A percentile compares a stretch with the other conserved stretches of the same genome.
Evolutionary conservation across 1,140 invertebrate species (phyloP).

Genomic region (Lycorma delicatula): DNA sequence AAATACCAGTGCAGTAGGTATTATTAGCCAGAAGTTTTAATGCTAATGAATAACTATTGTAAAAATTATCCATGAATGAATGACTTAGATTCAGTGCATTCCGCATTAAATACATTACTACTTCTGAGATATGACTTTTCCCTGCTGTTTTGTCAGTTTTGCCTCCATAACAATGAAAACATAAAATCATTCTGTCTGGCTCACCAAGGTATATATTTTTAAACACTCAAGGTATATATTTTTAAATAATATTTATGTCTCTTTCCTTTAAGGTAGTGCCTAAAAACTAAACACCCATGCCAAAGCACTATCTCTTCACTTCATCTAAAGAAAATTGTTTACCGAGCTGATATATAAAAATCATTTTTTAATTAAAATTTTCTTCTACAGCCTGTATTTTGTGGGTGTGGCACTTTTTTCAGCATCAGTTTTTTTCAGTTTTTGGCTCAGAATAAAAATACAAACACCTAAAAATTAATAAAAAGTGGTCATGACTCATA

Average conservation of each 20-base stretch:
- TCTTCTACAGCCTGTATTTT: too few relatives aligned
- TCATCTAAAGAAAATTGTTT: too few relatives aligned
- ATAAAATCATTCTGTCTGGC: too few relatives aligned
- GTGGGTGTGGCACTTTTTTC: too few relatives aligned
- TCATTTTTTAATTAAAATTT: too few relatives aligned
- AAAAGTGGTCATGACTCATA: too few relatives aligned
- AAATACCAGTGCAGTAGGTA: slow-evolving; percentile 3
- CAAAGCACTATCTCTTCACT: too few relatives aligned
- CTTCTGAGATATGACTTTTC: background rate
- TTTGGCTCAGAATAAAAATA: too few relatives aligned
- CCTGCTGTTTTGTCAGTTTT: background rate
- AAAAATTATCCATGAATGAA: background rate
- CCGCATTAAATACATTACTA: background rate
- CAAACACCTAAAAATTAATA: too few relatives aligned
- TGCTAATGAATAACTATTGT: background rate
- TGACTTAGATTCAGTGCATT: background rate
- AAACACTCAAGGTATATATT: slow-evolving; percentile 2
- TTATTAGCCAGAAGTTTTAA: background rate
- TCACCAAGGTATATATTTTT: too few relatives aligned
- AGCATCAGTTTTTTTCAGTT: too few relatives aligned
- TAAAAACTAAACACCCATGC: background rate
- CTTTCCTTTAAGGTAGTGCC: background rate
- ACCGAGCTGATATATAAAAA: too few relatives aligned
- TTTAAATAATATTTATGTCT: background rate
- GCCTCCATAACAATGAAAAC: background rate